phyloP scores from a whole-genome alignment of 2,888 invertebrate genomes.

The Ramazzottius varieornatus region DNA sequence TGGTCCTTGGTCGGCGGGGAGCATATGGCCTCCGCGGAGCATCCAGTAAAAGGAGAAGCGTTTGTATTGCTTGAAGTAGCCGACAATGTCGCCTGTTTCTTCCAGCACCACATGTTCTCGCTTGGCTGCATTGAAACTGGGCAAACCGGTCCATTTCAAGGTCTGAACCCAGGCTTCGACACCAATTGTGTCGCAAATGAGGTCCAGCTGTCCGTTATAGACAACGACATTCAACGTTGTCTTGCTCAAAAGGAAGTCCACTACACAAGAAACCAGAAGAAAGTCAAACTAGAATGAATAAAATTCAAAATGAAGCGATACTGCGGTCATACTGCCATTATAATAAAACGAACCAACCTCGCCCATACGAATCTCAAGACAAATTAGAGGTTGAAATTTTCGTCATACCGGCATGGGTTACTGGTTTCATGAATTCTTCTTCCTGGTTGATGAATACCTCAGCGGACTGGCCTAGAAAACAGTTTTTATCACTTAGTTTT shows the following conservation, averaged over 20 bases:
- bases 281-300: too few relatives aligned
- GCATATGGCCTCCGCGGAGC: slow-evolving; percentile 47
- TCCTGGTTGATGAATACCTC: slow-evolving; percentile 33
- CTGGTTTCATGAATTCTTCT: slow-evolving; percentile 55
- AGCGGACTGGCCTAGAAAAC: slow-evolving; percentile 24
- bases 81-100: slow-evolving; percentile 34
- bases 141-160: slow-evolving; percentile 36
- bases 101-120: slow-evolving; percentile 33
- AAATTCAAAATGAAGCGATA: too few relatives aligned
- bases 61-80: slow-evolving; percentile 39
- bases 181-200: slow-evolving; percentile 57
- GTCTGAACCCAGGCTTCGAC: slow-evolving; percentile 36
- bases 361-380: too few relatives aligned
- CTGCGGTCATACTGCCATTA: not conserved
- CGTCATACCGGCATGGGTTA: slow-evolving; percentile 38
- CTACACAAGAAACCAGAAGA: slow-evolving; percentile 21
- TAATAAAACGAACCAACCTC: not conserved
- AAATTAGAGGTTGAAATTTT: too few relatives aligned
- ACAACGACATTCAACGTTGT: slow-evolving; percentile 40
- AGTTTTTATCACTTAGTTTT: too few relatives aligned
- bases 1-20: not conserved
- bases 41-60: slow-evolving; percentile 51
- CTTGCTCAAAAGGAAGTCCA: slow-evolving; percentile 38
- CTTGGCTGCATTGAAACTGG: slow-evolving; percentile 30
- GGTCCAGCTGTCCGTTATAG: slow-evolving; percentile 51